A percentile compares a stretch with the other conserved stretches of the same genome.
Evolutionary conservation across 2,888 invertebrate genomes (phyloP).

Genomic region (Leucophenga montana): DNA sequence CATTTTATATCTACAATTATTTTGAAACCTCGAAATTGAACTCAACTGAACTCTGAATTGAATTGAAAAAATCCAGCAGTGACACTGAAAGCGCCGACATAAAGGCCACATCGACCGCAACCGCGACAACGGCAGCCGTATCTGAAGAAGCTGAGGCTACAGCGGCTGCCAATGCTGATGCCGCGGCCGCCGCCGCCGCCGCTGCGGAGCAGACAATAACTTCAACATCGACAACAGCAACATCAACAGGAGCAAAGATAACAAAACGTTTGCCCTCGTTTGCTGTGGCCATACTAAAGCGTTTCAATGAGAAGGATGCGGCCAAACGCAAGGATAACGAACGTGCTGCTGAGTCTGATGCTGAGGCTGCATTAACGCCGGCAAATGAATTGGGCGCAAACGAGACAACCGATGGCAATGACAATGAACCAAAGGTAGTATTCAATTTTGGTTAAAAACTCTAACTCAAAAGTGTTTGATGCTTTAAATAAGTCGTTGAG

Average conservation of each 20-base stretch:
- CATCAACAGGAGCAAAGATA: slow-evolving; percentile 54
- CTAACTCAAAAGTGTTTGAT: slow-evolving; percentile 22
- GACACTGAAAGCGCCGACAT: slow-evolving; percentile 81
- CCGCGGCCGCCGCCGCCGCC: slow-evolving; percentile 45
- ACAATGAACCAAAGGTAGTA: slow-evolving; percentile 71
- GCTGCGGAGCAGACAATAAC: slow-evolving; percentile 70
- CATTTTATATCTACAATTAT: background rate
- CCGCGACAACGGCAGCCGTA: slow-evolving; percentile 61
- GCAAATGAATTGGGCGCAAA: slow-evolving; percentile 49
- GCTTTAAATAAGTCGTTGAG: background rate
- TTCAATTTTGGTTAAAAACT: slow-evolving; percentile 43
- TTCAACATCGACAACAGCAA: slow-evolving; percentile 76
- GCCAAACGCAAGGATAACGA: slow-evolving; percentile 52
- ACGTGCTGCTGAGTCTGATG: slow-evolving; percentile 40
- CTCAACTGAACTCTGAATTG: slow-evolving; percentile 10
- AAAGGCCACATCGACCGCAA: slow-evolving; percentile 69
- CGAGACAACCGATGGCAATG: slow-evolving; percentile 66
- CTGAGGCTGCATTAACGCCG: slow-evolving; percentile 42
- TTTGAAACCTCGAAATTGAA: slow-evolving; percentile 2
- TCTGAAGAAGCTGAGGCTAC: slow-evolving; percentile 33
- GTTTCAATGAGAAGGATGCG: slow-evolving; percentile 65
- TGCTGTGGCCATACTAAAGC: slow-evolving; percentile 69
- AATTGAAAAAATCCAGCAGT: slow-evolving; percentile 74
- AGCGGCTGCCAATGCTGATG: slow-evolving; percentile 73
- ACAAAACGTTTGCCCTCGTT: slow-evolving; percentile 68